Evolutionary conservation across 2,888 invertebrate genomes (phyloP).

Genomic region (Ophonus ardosiacus): DNA sequence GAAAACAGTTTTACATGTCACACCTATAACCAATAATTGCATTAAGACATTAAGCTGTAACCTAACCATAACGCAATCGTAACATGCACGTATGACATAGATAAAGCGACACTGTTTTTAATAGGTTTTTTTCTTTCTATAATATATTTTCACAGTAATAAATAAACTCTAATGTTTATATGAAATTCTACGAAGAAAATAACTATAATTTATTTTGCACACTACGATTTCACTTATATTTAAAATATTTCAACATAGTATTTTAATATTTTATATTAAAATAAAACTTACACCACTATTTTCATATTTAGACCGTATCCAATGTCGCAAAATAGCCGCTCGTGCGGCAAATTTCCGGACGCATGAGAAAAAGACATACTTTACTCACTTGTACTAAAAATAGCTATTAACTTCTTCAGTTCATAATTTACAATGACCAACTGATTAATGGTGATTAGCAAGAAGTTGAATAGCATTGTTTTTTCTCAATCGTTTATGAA

Average conservation of each 20-base stretch:
- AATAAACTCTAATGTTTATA: background rate
- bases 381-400: no score
- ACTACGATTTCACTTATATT: background rate
- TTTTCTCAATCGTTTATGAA: no score
- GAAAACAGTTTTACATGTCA: slow-evolving; percentile 41
- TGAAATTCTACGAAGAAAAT: background rate
- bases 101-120: background rate
- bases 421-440: no score
- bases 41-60: background rate
- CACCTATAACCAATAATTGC: slow-evolving; percentile 15
- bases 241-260: background rate
- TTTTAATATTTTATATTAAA: background rate
- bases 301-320: no score
- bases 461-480: no score
- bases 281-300: background rate
- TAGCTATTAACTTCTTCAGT: no score
- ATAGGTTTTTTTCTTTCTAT: background rate
- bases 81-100: background rate
- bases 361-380: no score
- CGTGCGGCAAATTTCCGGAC: no score
- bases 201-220: background rate
- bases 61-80: background rate
- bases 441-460: no score
- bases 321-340: no score
- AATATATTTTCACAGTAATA: background rate